Evolutionary conservation across 1,140 invertebrate genomes (phyloP).

Genomic region (Tachypleus tridentatus): DNA sequence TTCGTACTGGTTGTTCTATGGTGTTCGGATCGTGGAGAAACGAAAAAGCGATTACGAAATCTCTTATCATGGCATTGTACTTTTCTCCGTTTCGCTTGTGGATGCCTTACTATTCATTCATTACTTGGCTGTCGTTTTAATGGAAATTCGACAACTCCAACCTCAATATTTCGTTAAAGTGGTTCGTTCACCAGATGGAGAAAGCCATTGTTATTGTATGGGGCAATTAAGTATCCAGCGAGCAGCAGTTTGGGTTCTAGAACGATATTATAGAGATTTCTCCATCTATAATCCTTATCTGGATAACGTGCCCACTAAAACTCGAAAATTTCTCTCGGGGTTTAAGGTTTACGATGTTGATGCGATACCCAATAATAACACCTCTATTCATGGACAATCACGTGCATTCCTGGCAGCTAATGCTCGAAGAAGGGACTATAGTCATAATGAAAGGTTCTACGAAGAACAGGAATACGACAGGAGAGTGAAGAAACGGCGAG

Average conservation of each 20-base stretch:
- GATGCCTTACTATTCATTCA: conserved; percentile 92
- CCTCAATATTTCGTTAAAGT: conserved; percentile 80
- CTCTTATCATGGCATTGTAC: conserved; percentile 47
- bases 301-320: conserved; percentile 69
- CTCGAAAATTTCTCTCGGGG: conserved; percentile 8
- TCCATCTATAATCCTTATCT: conserved; percentile 93
- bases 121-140: conserved; percentile 80
- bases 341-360: conserved; percentile 71
- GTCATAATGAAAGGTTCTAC: conserved; percentile 93
- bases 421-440: conserved; percentile 16
- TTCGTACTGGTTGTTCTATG: conserved; percentile 95
- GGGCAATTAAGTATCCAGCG: conserved; percentile 89
- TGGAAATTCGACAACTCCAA: conserved; percentile 82
- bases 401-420: conserved; percentile 45
- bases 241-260: conserved; percentile 83
- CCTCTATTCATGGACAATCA: conserved; percentile 35
- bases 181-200: conserved; percentile 87
- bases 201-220: conserved; percentile 54
- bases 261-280: conserved; percentile 93
- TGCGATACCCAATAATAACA: conserved; percentile 34
- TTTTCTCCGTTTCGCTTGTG: conserved; percentile 76
- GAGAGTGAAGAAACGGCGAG: conserved; percentile 75
- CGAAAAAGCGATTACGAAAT: conserved; percentile 24
- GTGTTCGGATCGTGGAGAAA: conserved; percentile 59
- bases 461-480: conserved; percentile 95